phyloP scores from a whole-genome alignment of 92 coral and sea anemone genomes.

The Porites evermanni region DNA sequence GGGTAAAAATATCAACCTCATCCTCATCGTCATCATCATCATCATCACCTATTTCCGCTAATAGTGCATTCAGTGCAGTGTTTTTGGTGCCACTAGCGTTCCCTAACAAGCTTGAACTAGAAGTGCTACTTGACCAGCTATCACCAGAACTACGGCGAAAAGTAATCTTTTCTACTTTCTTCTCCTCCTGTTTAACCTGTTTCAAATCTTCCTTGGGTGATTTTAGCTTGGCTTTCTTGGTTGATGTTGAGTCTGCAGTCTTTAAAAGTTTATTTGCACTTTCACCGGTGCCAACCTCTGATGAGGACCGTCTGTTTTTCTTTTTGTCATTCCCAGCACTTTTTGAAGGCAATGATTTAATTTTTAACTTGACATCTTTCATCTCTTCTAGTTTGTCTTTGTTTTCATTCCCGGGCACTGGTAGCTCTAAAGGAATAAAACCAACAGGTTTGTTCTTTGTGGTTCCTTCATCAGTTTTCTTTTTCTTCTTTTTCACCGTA shows the following conservation, averaged over 20 bases:
- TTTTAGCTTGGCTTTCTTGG: conserved; percentile 42
- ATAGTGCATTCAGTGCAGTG: conserved; percentile 81
- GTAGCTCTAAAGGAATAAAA: conserved; percentile 71
- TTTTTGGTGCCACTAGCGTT: conserved; percentile 58
- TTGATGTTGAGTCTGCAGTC: conserved; percentile 35
- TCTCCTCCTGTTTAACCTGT: conserved; percentile 69
- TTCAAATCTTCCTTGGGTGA: conserved; percentile 57
- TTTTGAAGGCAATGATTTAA: conserved; percentile 81
- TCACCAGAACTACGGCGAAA: conserved; percentile 95
- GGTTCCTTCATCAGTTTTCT: conserved; percentile 52
- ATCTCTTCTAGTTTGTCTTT: conserved; percentile 68
- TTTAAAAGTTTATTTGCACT: conserved; percentile 26
- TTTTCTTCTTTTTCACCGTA: conserved; percentile 69
- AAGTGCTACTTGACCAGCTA: conserved; percentile 93
- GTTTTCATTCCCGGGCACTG: conserved; percentile 49
- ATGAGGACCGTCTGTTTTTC: conserved; percentile 11
- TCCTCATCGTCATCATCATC: conserved; percentile 85
- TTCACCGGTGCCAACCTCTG: conserved; percentile 23
- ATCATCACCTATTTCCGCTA: conserved; percentile 83
- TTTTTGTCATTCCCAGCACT: conserved; percentile 46
- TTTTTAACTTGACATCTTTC: conserved; percentile 88
- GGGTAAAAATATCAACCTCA: conserved; percentile 77
- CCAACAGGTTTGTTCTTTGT: conserved; percentile 58
- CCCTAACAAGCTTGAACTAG: conserved; percentile 68
- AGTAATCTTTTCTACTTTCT: conserved; percentile 80